Evolutionary conservation across 35 echinoderm and acorn worm species (phyloP).

Genomic region (Ophiothrix spiculata): DNA sequence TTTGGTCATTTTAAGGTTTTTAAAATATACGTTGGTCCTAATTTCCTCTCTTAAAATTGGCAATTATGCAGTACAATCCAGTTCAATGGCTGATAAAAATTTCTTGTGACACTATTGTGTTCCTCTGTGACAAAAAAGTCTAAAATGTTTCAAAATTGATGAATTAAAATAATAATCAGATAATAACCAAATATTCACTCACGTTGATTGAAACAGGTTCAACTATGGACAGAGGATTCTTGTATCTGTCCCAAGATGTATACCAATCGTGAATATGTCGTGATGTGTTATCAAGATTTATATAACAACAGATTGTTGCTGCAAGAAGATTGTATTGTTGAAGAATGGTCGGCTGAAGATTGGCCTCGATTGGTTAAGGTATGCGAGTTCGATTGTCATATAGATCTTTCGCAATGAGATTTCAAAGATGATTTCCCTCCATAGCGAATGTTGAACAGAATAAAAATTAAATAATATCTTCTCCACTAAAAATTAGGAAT

Average conservation of each 20-base stretch:
- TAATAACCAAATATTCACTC: no score
- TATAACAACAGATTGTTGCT: conserved; percentile 50
- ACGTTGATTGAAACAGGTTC: no score
- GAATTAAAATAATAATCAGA: no score
- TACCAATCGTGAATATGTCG: conserved; percentile 53
- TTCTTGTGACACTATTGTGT: no score
- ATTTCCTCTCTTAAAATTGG: no score
- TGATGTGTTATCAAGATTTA: conserved; percentile 84
- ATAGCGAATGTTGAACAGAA: neutral
- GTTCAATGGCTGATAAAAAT: no score
- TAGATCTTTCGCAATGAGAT: neutral
- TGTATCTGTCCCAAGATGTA: conserved; percentile 61
- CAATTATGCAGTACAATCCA: no score
- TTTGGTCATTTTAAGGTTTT: no score
- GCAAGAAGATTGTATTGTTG: conserved; percentile 62
- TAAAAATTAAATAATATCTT: neutral
- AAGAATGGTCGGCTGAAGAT: conserved; percentile 58
- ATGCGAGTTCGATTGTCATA: neutral
- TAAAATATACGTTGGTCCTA: no score
- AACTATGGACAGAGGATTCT: conserved; percentile 53
- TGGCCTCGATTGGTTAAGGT: conserved; percentile 60
- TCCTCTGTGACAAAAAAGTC: no score
- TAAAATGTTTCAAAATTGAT: no score
- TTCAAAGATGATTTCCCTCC: neutral
- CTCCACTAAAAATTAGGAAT: neutral